Evolutionary conservation across 2,797 vertebrate genomes (phyloP).

Genomic region (Alcedo atthis): DNA sequence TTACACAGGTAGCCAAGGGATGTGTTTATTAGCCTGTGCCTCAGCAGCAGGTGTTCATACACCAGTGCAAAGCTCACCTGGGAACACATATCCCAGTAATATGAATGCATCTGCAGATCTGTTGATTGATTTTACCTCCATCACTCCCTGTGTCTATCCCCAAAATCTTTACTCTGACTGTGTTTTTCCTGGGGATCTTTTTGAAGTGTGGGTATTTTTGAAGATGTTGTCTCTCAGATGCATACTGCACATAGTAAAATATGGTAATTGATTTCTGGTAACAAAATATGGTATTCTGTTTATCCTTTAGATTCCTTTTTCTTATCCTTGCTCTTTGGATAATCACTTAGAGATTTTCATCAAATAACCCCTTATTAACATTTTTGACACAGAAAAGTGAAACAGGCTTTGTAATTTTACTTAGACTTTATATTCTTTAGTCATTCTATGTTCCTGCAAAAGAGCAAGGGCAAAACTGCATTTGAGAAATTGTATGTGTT

Average conservation of each 20-base stretch:
- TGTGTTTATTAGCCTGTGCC: neutral
- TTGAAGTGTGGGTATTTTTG: neutral
- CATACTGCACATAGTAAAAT: neutral
- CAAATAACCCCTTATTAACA: neutral
- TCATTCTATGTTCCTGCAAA: neutral
- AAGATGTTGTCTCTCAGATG: neutral
- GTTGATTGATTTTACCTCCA: neutral
- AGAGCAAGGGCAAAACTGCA: neutral
- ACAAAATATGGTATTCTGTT: rapidly evolving
- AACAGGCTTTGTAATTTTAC: neutral
- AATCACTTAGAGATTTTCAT: neutral
- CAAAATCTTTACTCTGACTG: neutral
- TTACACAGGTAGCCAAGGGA: neutral
- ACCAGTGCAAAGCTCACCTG: neutral
- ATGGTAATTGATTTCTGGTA: neutral
- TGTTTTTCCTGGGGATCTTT: neutral
- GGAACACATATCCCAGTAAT: neutral
- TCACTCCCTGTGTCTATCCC: neutral
- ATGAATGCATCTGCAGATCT: neutral
- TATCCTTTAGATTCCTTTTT: neutral
- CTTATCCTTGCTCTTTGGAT: neutral
- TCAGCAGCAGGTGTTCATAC: neutral
- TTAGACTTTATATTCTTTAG: neutral
- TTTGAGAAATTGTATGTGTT: neutral
- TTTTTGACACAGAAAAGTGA: neutral